Conservation (phyloP, 2,113 vertebrate species). For the Pelecanoides urinatrix region DNA sequence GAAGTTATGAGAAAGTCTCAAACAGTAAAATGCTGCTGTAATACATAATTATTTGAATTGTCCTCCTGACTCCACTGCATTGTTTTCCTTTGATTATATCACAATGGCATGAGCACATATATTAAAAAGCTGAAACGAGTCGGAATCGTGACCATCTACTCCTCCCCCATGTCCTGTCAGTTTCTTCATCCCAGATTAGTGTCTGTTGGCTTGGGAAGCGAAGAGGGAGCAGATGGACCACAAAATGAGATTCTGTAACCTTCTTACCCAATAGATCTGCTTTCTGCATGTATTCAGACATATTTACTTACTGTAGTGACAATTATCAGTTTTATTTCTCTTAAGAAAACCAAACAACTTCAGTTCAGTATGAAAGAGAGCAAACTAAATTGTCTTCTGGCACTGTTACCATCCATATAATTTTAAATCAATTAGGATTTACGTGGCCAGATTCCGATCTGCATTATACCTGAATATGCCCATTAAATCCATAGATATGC, state of each 20-base stretch:
- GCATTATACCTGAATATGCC: not conserved
- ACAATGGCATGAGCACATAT: not conserved
- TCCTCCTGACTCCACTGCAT: not conserved
- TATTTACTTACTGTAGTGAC: constrained; percentile 69
- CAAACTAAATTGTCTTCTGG: constrained; percentile 61
- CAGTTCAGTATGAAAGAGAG: constrained; percentile 50
- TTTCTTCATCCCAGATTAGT: constrained; percentile 65
- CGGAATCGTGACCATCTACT: not conserved
- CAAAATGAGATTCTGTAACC: constrained; percentile 71
- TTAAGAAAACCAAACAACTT: constrained; percentile 67
- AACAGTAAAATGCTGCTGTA: not conserved
- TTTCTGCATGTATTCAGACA: constrained; percentile 58
- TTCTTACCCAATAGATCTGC: constrained; percentile 66
- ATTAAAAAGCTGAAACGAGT: constrained; percentile 21
- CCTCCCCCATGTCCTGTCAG: constrained; percentile 67
- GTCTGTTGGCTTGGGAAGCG: constrained; percentile 65
- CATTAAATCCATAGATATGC: not conserved
- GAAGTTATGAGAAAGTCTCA: not conserved
- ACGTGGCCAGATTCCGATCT: not conserved
- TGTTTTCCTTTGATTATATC: constrained; percentile 19
- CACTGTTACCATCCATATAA: not conserved
- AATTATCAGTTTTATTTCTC: constrained; percentile 69
- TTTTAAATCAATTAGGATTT: constrained; percentile 42
- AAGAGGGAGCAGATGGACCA: constrained; percentile 63
- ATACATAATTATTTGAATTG: not conserved